These are phyloP conservation scores for Turdus rufiventris DNA, from an alignment of 2,113 vertebrate genomes.

Conservation along the genomic window DNA sequence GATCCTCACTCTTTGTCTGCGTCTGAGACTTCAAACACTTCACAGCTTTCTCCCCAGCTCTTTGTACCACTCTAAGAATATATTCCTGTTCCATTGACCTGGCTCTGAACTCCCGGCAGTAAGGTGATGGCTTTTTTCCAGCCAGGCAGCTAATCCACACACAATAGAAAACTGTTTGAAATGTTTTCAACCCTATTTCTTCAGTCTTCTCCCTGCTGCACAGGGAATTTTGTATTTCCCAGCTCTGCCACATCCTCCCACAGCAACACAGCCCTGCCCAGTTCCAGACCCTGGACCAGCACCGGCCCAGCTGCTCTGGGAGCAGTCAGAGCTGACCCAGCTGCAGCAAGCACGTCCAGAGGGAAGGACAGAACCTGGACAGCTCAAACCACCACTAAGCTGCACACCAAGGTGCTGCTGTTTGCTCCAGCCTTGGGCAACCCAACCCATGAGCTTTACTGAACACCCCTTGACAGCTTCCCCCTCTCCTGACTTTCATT, in stretches of 20 bases:
- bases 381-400: accelerated
- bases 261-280: accelerated
- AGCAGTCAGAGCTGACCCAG: background rate
- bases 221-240: background rate
- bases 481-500: background rate
- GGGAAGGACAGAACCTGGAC: background rate
- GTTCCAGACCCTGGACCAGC: background rate
- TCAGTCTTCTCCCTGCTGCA: background rate
- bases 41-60: background rate
- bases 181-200: background rate
- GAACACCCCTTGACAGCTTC: background rate
- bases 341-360: background rate
- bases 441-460: background rate
- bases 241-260: background rate
- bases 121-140: slow-evolving; percentile 34
- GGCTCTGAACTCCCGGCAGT: background rate
- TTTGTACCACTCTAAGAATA: background rate
- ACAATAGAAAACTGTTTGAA: background rate
- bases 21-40: background rate
- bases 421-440: background rate
- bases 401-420: accelerated
- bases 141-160: slow-evolving; percentile 4
- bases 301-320: background rate
- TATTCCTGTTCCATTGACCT: background rate
- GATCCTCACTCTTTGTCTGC: background rate